A percentile compares a stretch with the other conserved stretches of the same genome.
Conservation (phyloP, 2,113 vertebrate species). For the Myrmecobius fasciatus region DNA sequence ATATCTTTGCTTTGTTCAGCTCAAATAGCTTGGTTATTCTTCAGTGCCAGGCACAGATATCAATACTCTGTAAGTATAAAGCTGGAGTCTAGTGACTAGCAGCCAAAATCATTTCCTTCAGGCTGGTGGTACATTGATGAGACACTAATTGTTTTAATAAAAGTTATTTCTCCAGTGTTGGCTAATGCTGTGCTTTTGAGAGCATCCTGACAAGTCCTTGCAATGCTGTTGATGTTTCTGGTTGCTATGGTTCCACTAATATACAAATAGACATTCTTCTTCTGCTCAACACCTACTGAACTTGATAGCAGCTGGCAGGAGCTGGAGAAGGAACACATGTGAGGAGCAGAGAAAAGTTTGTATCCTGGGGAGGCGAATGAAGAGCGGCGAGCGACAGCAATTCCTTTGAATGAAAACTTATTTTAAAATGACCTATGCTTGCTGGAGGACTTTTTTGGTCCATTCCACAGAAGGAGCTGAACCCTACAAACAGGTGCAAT, state of each 20-base stretch:
- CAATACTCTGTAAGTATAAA: neutral
- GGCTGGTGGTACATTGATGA: neutral
- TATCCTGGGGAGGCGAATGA: neutral
- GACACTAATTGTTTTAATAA: neutral
- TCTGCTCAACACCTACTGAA: conserved; percentile 55
- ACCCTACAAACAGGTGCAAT: neutral
- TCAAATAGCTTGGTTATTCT: neutral
- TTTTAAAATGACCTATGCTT: conserved; percentile 26
- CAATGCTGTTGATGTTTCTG: conserved; percentile 52
- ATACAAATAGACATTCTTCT: conserved; percentile 51
- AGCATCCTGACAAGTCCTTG: neutral
- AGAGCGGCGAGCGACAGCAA: conserved; percentile 8
- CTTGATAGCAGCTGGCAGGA: conserved; percentile 58
- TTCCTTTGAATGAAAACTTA: conserved; percentile 38
- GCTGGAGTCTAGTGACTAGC: neutral
- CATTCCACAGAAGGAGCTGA: conserved; percentile 29
- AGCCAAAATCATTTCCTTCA: neutral
- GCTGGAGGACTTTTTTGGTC: conserved; percentile 33
- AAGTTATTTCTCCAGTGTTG: neutral
- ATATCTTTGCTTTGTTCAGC: neutral
- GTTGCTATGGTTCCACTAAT: conserved; percentile 66
- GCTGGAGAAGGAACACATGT: conserved; percentile 42
- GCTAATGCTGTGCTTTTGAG: conserved; percentile 5
- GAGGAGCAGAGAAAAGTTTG: neutral
- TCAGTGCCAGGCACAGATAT: neutral